Conservation (phyloP, 2,797 vertebrate genomes). For the Mus minutoides region DNA sequence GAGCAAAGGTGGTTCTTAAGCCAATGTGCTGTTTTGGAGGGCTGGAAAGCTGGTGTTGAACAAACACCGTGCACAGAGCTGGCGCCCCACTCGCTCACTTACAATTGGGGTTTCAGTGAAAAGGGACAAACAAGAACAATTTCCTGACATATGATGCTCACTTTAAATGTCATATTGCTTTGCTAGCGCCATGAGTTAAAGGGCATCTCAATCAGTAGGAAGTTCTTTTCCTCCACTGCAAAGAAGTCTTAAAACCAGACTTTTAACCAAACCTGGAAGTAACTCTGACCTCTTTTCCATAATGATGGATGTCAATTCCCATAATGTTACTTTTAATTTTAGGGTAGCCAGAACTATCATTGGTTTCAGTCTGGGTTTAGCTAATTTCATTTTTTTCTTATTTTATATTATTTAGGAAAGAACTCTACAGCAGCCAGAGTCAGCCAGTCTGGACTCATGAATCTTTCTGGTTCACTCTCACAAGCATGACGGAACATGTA, state of each 20-base stretch:
- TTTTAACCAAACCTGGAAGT: constrained; percentile 7
- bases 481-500: constrained; percentile 42
- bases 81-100: not conserved
- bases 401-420: not conserved
- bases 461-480: constrained; percentile 34
- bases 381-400: not conserved
- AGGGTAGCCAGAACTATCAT: not conserved
- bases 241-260: not conserved
- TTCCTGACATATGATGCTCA: constrained; percentile 42
- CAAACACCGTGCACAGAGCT: constrained; percentile 72
- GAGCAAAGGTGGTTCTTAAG: constrained; percentile 66
- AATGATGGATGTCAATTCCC: constrained; percentile 18
- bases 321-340: not conserved
- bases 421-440: not conserved
- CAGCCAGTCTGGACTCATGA: not conserved
- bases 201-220: not conserved
- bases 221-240: not conserved
- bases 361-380: constrained; percentile 7
- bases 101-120: not conserved
- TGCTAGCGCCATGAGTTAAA: not conserved
- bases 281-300: not conserved
- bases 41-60: constrained; percentile 71
- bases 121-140: constrained; percentile 3
- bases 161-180: constrained; percentile 19
- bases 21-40: constrained; percentile 71